Base-by-base conservation (phyloP, 2,797 vertebrate genomes). In the Rhynchotus rufescens region DNA sequence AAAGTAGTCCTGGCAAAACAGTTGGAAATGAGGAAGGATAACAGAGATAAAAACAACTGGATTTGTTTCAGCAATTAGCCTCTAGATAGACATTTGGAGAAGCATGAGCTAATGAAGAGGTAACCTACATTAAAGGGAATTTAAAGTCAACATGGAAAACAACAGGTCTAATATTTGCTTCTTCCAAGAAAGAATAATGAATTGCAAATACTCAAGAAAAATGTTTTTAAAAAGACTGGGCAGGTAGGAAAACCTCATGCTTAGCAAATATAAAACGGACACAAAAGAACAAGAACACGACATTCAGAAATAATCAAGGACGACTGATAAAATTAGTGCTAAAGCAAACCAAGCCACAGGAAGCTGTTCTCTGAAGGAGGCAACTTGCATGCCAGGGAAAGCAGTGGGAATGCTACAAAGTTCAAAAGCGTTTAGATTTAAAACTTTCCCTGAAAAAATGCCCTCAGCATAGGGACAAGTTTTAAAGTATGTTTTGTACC, bases 271-370 rank as follows among this genome's bases (percentile, higher is more conserved):
- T 5, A 93, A 88, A 74, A 74, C 15, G 21, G 56, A 23, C 26
- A 74, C 83, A 85, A 83, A 83, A 30, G 4, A 81, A 38, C 69
- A 89, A 83, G 69, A 74, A 60, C 54, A 83, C 4, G 76, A 40
- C 11, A 54, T 40, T 74, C 9, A 61, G 67, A 80, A 87, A 62
- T 47, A 92, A 88, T 32, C 23, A 71, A 22, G 76, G 57, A 82
- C 62, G 36, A 82, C 77, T 13, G 79, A 34, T 23, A 71, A 88
- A 88, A 71, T 42, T 16, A 88, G 57, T 56, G 44, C 52, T 49
- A 74, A 92, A 88, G 4, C n/a, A 84, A 89, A 34, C 26, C 30
- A 34, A 62, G 68, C 23, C 1, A 2, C 21, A n/a, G 72, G 65
- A 73, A 83, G 52, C 19, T 34, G 44, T 49, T 80, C 44, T 38